phyloP scores from a whole-genome alignment of 2,797 vertebrate species.

The Pseudochaenichthys georgianus region DNA sequence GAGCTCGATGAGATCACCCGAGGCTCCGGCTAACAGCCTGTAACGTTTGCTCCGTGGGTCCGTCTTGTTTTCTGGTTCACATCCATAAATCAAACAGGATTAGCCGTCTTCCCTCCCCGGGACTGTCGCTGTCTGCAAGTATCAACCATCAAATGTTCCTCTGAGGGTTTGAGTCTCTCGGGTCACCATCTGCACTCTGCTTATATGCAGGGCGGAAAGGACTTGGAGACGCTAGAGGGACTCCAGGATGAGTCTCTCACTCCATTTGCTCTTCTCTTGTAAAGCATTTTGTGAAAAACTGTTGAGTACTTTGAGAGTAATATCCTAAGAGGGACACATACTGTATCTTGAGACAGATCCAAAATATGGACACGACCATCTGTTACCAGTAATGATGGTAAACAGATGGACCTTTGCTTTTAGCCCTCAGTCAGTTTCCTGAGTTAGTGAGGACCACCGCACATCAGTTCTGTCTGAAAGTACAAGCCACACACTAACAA shows the following conservation, averaged over 20 bases:
- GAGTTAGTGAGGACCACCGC: constrained; percentile 12
- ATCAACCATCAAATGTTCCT: constrained; percentile 52
- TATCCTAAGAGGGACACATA: not conserved
- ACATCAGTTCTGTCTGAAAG: not conserved
- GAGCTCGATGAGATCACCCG: constrained; percentile 40
- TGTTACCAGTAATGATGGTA: not conserved
- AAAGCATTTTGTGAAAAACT: constrained; percentile 28
- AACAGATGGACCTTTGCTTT: constrained; percentile 21
- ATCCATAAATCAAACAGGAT: constrained; percentile 69
- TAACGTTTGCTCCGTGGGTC: constrained; percentile 25
- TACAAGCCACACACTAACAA: constrained; percentile 12
- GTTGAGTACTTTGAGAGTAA: not conserved
- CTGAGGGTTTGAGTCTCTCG: constrained; percentile 33
- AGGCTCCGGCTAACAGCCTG: constrained; percentile 26
- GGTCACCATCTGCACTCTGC: constrained; percentile 47
- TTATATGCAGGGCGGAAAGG: constrained; percentile 26
- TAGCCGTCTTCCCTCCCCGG: constrained; percentile 47
- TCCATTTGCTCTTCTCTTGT: constrained; percentile 23
- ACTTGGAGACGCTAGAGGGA: not conserved
- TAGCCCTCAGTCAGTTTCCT: constrained; percentile 14
- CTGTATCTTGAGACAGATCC: constrained; percentile 12
- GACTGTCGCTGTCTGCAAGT: constrained; percentile 55
- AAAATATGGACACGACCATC: not conserved
- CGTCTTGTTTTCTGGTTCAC: constrained; percentile 57
- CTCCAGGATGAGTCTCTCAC: constrained; percentile 30